A percentile compares a stretch with the other conserved stretches of the same genome.
Evolutionary conservation across 2,797 vertebrate genomes (phyloP).

Genomic region (Lutjanus campechanus): DNA sequence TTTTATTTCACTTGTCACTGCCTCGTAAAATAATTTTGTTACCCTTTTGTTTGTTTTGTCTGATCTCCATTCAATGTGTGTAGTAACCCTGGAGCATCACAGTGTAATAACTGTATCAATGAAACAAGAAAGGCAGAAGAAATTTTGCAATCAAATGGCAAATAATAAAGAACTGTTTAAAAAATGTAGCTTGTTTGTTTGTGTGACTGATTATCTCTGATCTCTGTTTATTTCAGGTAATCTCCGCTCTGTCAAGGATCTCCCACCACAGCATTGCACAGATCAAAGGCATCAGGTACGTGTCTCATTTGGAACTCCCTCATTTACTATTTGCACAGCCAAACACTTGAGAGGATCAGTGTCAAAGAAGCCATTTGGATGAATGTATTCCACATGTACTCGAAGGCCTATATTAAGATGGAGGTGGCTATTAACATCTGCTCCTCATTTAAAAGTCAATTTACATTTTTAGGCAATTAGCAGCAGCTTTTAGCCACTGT

Average conservation of each 20-base stretch:
- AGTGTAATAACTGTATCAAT: too few relatives aligned
- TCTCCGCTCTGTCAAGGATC: conserved; percentile 95
- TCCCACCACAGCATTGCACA: conserved; percentile 96
- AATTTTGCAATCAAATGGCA: not conserved
- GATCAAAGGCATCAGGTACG: conserved; percentile 97
- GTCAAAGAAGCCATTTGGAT: conserved; percentile 30
- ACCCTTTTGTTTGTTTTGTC: not conserved
- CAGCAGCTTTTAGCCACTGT: conserved; percentile 52
- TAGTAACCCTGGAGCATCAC: not conserved
- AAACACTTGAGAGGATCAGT: not conserved
- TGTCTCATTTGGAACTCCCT: conserved; percentile 18
- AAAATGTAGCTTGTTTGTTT: not conserved
- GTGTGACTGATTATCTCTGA: conserved; percentile 2
- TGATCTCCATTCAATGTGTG: not conserved
- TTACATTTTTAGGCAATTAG: conserved; percentile 70
- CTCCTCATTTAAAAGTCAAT: conserved; percentile 59
- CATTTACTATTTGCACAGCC: conserved; percentile 23
- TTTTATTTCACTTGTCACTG: too few relatives aligned
- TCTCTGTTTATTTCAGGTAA: conserved; percentile 88
- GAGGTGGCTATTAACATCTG: conserved; percentile 56
- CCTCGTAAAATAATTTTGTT: not conserved
- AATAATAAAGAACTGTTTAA: not conserved
- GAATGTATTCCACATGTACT: conserved; percentile 21
- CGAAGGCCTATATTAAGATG: conserved; percentile 33
- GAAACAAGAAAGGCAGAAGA: not conserved